These are phyloP conservation scores for Papilio helenus DNA, from an alignment of 1,140 invertebrate genomes.

Conservation along the genomic window DNA sequence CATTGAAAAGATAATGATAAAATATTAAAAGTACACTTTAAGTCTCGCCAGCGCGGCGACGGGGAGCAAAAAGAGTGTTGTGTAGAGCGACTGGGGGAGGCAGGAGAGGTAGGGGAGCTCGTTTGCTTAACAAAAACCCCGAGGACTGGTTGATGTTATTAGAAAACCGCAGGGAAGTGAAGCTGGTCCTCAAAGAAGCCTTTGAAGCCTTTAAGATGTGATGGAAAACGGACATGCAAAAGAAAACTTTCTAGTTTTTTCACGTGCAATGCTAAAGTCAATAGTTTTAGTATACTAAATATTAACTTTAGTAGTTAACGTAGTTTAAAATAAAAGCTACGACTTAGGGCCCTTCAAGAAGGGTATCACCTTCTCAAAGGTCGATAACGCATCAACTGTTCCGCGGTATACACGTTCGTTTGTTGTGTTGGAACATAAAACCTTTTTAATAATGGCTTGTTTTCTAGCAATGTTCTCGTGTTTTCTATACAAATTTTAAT, in stretches of 20 bases:
- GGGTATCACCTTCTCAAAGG: no score
- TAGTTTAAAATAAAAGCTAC: no score
- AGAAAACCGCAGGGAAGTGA: neutral
- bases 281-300: no score
- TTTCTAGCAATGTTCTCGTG: no score
- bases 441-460: no score
- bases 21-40: neutral
- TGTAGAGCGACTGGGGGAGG: neutral
- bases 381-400: no score
- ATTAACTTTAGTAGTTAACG: no score
- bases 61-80: conserved; percentile 10
- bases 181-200: neutral
- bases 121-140: conserved; percentile 14
- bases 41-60: neutral
- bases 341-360: no score
- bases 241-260: neutral
- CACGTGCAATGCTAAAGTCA: no score
- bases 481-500: no score
- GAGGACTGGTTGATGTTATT: conserved; percentile 7
- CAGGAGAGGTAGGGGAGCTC: neutral
- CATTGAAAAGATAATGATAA: conserved; percentile 1
- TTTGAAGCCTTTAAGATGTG: neutral
- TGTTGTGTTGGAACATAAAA: no score
- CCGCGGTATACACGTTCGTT: no score
- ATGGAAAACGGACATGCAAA: neutral